Conservation (phyloP, 2,113 vertebrate genomes). For the Syngnathus floridae region DNA sequence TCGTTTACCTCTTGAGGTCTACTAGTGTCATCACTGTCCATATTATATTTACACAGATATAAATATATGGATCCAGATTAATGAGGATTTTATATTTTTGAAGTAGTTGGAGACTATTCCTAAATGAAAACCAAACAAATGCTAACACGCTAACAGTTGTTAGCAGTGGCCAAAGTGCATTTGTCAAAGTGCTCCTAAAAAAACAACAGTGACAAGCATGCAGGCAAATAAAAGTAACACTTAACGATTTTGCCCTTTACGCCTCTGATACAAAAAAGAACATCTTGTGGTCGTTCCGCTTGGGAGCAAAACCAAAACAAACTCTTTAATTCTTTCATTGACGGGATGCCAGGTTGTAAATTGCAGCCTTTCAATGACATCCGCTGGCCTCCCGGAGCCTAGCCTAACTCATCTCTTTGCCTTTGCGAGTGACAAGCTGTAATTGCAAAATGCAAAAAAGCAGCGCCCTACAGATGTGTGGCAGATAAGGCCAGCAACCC, state of each 20-base stretch:
- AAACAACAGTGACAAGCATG: background rate
- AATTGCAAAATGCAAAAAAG: slow-evolving; percentile 57
- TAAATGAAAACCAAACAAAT: background rate
- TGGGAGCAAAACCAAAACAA: slow-evolving; percentile 5
- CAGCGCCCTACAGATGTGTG: slow-evolving; percentile 56
- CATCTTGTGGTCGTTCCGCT: background rate
- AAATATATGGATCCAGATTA: background rate
- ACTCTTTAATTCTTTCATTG: slow-evolving; percentile 8
- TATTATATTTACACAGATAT: slow-evolving; percentile 11
- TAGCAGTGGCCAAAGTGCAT: background rate
- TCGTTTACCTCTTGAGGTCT: slow-evolving; percentile 56
- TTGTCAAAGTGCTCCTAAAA: background rate
- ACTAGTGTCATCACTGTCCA: slow-evolving; percentile 34
- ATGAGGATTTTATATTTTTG: background rate
- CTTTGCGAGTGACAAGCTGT: slow-evolving; percentile 52
- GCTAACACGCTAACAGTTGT: background rate
- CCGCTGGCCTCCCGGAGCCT: slow-evolving; percentile 20
- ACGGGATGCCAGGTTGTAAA: slow-evolving; percentile 24
- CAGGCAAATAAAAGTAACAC: background rate
- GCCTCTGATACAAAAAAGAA: background rate
- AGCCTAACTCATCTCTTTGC: slow-evolving; percentile 52
- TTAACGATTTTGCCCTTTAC: background rate
- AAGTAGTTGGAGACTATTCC: background rate
- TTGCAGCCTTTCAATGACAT: slow-evolving; percentile 33
- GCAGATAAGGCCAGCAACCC: slow-evolving; percentile 51